A percentile compares a stretch with the other conserved stretches of the same genome.
Evolutionary conservation across 1,140 invertebrate species (phyloP).

Genomic region (Cepaea nemoralis): DNA sequence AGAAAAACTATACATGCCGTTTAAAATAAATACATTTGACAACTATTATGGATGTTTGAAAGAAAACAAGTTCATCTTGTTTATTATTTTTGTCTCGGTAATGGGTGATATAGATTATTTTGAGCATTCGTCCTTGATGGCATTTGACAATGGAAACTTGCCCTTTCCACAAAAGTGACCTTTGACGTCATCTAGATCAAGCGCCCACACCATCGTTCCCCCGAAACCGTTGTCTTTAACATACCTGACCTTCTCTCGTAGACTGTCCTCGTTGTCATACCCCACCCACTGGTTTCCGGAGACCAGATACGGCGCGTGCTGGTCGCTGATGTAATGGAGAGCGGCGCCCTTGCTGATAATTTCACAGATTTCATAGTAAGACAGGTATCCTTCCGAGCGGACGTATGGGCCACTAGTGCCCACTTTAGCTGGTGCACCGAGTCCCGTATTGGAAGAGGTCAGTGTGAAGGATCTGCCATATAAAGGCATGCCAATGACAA

Average conservation of each 20-base stretch:
- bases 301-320: slow-evolving; percentile 51
- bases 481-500: slow-evolving; percentile 91
- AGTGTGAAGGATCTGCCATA: slow-evolving; percentile 52
- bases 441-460: neutral
- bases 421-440: slow-evolving; percentile 21
- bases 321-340: slow-evolving; percentile 26
- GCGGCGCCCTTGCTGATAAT: neutral
- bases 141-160: slow-evolving; percentile 51
- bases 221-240: slow-evolving; percentile 79
- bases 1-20: too few relatives aligned
- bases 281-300: slow-evolving; percentile 55
- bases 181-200: slow-evolving; percentile 95
- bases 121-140: slow-evolving; percentile 71
- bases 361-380: slow-evolving; percentile 11
- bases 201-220: slow-evolving; percentile 93
- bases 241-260: slow-evolving; percentile 49
- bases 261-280: slow-evolving; percentile 51
- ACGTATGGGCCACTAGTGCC: slow-evolving; percentile 14
- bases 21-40: too few relatives aligned
- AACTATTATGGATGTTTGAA: too few relatives aligned
- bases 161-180: slow-evolving; percentile 53
- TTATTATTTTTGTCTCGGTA: too few relatives aligned
- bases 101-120: too few relatives aligned
- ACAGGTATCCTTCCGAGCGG: neutral
- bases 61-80: too few relatives aligned